Percentiles rank a stretch among this genome's conserved stretches.
Evolutionary conservation across 1,140 invertebrate genomes (phyloP).

Genomic region (Drosophila ercepeae): DNA sequence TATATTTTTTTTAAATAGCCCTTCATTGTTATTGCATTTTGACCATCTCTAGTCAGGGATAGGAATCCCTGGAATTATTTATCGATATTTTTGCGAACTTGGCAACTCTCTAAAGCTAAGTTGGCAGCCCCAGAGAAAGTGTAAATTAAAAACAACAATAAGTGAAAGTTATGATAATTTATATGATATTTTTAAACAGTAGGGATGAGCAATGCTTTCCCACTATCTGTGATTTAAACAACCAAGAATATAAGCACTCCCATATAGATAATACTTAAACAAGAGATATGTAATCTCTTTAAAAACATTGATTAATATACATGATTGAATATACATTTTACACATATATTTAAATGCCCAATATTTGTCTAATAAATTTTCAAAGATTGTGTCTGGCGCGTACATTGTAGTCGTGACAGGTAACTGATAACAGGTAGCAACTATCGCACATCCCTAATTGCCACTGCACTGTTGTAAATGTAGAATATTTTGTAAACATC

Average conservation of each 20-base stretch:
- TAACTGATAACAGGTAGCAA: conserved; percentile 1
- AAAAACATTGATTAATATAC: too few relatives aligned
- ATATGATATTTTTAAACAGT: neutral
- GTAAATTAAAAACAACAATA: neutral
- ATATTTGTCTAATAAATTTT: neutral
- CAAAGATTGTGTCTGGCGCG: neutral
- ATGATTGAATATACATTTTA: neutral
- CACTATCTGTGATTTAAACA: neutral
- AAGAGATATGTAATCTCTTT: too few relatives aligned
- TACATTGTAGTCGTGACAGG: neutral
- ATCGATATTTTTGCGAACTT: neutral
- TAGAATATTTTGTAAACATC: conserved; percentile 29
- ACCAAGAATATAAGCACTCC: neutral
- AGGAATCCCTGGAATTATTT: neutral
- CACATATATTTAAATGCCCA: neutral
- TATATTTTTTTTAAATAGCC: neutral
- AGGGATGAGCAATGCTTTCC: conserved; percentile 2
- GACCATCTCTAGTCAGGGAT: neutral
- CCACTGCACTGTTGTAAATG: conserved; percentile 33
- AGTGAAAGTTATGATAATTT: conserved; percentile 41
- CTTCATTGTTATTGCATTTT: neutral
- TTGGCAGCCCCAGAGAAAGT: conserved; percentile 4
- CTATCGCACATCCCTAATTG: conserved; percentile 30
- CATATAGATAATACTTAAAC: neutral
- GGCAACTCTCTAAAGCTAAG: neutral